Conservation (phyloP, 2,113 vertebrate genomes). For the Felis chaus region DNA sequence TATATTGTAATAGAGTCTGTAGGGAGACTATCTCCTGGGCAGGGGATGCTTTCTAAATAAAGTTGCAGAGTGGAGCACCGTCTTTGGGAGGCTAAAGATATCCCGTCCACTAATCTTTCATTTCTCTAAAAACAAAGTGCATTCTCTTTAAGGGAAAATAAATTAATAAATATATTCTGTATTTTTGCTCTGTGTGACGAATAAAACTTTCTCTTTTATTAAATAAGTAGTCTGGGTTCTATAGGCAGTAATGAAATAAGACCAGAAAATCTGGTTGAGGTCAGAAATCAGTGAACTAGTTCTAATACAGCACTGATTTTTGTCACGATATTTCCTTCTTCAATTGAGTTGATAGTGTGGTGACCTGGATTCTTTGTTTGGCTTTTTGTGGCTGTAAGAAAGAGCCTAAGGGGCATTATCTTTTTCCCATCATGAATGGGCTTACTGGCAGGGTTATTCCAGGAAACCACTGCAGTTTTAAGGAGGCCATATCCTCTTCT, state of each 20-base stretch:
- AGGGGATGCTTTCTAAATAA: neutral
- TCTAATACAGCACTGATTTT: neutral
- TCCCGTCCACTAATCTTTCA: conserved; percentile 89
- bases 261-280: neutral
- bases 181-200: conserved; percentile 58
- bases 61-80: neutral
- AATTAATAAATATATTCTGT: conserved; percentile 78
- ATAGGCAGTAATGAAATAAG: neutral
- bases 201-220: neutral
- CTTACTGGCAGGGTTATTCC: neutral
- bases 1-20: neutral
- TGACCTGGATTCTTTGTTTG: neutral
- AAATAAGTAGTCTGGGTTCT: neutral
- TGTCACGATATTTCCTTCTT: neutral
- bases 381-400: neutral
- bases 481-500: neutral
- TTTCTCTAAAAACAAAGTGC: conserved; percentile 32
- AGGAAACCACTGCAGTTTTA: neutral
- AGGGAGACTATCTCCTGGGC: neutral
- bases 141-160: conserved; percentile 51
- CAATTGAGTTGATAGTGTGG: neutral
- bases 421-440: fast-evolving
- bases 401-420: neutral
- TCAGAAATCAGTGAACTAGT: neutral
- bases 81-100: neutral